Base-by-base conservation (phyloP, 2,797 vertebrate genomes). In the Anguilla anguilla region DNA sequence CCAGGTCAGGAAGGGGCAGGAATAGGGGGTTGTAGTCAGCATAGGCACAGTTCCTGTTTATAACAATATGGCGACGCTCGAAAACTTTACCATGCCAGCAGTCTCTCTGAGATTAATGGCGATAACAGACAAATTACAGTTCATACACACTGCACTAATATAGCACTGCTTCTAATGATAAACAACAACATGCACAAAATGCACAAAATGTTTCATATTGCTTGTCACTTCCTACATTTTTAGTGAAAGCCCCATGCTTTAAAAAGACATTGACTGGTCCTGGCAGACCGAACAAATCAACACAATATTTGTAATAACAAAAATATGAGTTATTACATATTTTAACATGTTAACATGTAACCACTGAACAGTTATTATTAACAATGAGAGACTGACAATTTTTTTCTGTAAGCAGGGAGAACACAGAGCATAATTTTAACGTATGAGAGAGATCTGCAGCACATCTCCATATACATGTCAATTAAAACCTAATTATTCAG, bases 11-110 rank as follows among this genome's bases (percentile, higher is more conserved):
- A 86, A 64, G 22, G 85, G 43, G 88, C 88, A 90, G 88, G 89
- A 3, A 64, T 19, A 6, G 15, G 19, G 59, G 59, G 89, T 88
- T 88, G 85, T 82, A 51, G 87, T 89, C 87, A 88, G 87, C 88
- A 87, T 61, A 86, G 55, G 91, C 91, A 92, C 88, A 93, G 93
- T 92, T 95, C 94, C 94, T 95, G 87, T 82, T 53, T 93, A 95
- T 94, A 94, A 94, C 94, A 92, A 94, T 92, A 93, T 87, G 89
- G 92, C 43, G 77, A 90, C 91, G 92, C 89, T 83, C 0, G 22
- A 31, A 55, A 55, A 83, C 82, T n/a, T 55, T 13, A 55, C n/a
- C 28, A 25, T 83, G n/a, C n/a, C 49, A 83, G 51, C 51, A 25
- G 49, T 83, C n/a, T 13, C n/a, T 49, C 17, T 25, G 43, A 13